These are phyloP conservation scores for Rattus norvegicus DNA, from an alignment of 2,113 vertebrate genomes.

Conservation along the genomic window GRCr8 NC_086033.1:103258501-103259000, in stretches of 20 bases:
- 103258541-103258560: neutral
- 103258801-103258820: neutral
- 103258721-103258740: neutral
- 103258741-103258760: neutral
- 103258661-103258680: neutral
- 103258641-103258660: neutral
- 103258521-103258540: fast-evolving
- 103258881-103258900: neutral
- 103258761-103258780: neutral
- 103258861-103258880: neutral
- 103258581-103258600: neutral
- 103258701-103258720: neutral
- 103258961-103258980: neutral
- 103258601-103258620: neutral
- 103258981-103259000: neutral
- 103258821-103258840: neutral
- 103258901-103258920: neutral
- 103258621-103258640: too few species aligned
- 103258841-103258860: neutral
- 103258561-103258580: neutral
- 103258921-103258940: neutral
- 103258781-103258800: neutral
- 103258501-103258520: neutral
- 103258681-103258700: neutral
- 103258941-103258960: neutral